Evolutionary conservation across 2,797 vertebrate species (phyloP), one percentile per base, ranked within the genome.

Genomic region (Yasuhikotakia modesta): DNA sequence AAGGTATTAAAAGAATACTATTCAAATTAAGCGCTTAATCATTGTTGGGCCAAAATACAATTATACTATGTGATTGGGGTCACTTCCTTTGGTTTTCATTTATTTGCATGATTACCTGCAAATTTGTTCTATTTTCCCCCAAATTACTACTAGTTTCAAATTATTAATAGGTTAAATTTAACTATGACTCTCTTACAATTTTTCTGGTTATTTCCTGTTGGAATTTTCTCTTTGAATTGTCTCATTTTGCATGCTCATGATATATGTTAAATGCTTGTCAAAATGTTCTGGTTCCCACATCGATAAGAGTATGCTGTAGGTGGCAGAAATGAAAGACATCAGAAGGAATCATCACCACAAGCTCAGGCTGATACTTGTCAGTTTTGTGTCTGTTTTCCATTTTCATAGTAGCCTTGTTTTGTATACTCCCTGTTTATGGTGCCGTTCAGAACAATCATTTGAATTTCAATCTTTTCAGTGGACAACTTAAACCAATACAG

Each of bases 31-130:
- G 67, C 79, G 19, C 67, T 70, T 85, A 60, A 76, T 46, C n/a
- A 63, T 52, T 79, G 4, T 77, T 35, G 35, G 61, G 72, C 10
- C 68, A 81, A 63, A 69, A 32, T 30, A 55, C 83, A 76, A 66
- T 83, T 86, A 76, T 86, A 83, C 76, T 69, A 85, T 85, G 81
- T 1, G 21, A 65, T 65, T 71, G 60, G 66, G 24, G 50, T 52
- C 45, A 52, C 27, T n/a, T 77, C 46, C 65, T 24, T 55, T 76
- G 39, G 39, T 57, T 76, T 80, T 63, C 12, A 22, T 76, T 77
- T 70, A 35, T 35, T 39, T 50, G 55, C 66, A 77, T 70, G 43
- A 22, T 77, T 60, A 69, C 17, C 30, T 22, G 55, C 17, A 45
- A 58, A 57, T 48, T 48, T 19, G 7, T 70, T n/a, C 19, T 68